Evolutionary conservation across 23 tunicate species (phyloP), one percentile per base, ranked within the genome.

Genomic region (Ciona savignyi): DNA sequence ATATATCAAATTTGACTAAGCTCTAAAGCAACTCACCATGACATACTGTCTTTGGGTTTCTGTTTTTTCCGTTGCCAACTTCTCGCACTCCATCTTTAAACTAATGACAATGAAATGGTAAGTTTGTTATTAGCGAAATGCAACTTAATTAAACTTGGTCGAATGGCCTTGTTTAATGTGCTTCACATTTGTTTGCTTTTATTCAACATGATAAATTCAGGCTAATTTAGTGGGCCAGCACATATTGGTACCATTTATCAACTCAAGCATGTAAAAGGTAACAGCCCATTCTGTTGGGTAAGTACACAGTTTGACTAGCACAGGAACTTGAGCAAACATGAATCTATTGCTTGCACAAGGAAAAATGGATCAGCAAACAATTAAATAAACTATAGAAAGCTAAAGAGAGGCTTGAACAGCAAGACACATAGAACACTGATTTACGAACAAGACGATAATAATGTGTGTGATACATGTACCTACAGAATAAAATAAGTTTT

Each of bases 21-120:
- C n/a, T n/a, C n/a, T n/a, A n/a, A n/a, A n/a, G 29, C 34, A 1
- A 33, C 95, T 70, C 76, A 87, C 95, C 95, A 87, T 87, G 21
- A 87, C 86, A 64, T 87, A 87, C 30, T 87, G 95, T 26, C 95
- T 74, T 65, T 87, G 95, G 79, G 80, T 87, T 76, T 87, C 95
- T 27, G 86, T 87, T 34, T 87, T 87, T 66, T 87, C 95, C 48
- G 74, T 67, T 3, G 79, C 95, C 35, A 87, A 67, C 63, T 79
- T 87, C 65, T 87, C 95, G 76, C 86, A 87, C 63, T 87, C 95
- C 66, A 79, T 32, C 73, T 87, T 87, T 20, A 87, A 51, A 66
- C 95, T 87, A 63, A 22, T 74, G 34, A 29, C 32, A 0, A 35
- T 51, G n/a, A n/a, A n/a, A n/a, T n/a, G n/a, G n/a, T n/a, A n/a